A percentile compares a stretch with the other conserved stretches of the same genome.
phyloP scores from a whole-genome alignment of 2,113 vertebrate species.

The Crotalus viridis region DNA sequence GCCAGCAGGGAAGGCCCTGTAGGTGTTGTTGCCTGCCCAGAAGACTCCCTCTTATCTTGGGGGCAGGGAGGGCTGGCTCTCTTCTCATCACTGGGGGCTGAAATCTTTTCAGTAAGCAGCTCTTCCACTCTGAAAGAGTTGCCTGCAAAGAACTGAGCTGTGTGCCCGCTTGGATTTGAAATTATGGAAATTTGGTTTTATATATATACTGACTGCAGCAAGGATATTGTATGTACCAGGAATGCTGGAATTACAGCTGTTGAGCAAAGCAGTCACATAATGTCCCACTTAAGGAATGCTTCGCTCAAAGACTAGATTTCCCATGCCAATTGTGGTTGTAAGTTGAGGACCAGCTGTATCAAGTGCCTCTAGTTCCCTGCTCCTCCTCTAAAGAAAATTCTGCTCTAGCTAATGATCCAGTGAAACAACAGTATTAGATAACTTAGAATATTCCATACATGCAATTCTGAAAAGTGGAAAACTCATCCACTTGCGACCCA shows the following conservation, averaged over 20 bases:
- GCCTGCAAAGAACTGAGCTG: not conserved
- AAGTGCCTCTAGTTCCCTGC: not conserved
- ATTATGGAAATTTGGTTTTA: not conserved
- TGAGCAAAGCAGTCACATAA: not conserved
- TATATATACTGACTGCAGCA: not conserved
- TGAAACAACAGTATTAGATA: not conserved
- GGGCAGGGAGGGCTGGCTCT: not conserved
- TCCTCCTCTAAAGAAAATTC: not conserved
- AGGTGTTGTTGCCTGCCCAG: not conserved
- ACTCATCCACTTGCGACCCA: constrained; percentile 69
- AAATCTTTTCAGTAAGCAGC: not conserved
- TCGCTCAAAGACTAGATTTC: not conserved
- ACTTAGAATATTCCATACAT: constrained; percentile 63
- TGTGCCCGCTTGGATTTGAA: not conserved
- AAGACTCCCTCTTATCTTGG: not conserved
- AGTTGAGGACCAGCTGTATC: not conserved
- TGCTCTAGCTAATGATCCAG: not conserved
- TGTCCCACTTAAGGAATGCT: not conserved
- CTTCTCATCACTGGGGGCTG: not conserved
- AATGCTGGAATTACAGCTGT: not conserved
- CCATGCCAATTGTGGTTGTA: not conserved
- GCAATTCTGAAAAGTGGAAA: constrained; percentile 73
- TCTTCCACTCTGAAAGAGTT: not conserved
- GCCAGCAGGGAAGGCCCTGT: not conserved
- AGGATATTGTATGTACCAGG: not conserved